These are phyloP conservation scores for Tauraco erythrolophus DNA, from an alignment of 2,113 vertebrate genomes.

Conservation along the genomic window DNA sequence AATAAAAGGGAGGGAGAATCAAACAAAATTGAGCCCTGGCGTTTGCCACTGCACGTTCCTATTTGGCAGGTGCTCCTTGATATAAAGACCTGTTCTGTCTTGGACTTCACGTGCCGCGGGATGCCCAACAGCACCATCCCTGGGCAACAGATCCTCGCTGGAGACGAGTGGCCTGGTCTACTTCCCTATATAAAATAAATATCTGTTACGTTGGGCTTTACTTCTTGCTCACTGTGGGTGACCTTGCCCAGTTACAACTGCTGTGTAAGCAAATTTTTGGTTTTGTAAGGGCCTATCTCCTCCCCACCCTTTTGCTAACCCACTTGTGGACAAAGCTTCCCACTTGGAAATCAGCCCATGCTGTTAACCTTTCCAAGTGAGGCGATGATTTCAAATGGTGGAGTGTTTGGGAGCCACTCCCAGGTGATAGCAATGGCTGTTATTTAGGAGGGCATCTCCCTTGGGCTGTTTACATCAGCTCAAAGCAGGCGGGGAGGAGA, in stretches of 20 bases:
- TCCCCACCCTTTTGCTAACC: constrained; percentile 38
- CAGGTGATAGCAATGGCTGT: neutral
- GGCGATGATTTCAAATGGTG: neutral
- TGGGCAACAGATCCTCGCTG: neutral
- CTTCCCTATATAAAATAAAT: neutral
- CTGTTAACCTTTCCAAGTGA: constrained; percentile 18
- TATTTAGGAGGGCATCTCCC: neutral
- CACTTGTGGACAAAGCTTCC: constrained; percentile 42
- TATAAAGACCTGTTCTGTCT: neutral
- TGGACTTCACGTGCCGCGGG: neutral
- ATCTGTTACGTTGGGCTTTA: neutral
- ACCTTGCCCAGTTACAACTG: constrained; percentile 11
- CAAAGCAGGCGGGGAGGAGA: neutral
- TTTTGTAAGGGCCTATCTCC: neutral
- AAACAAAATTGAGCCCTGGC: neutral
- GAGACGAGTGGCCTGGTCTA: neutral
- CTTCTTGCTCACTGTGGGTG: neutral
- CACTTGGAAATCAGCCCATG: constrained; percentile 23
- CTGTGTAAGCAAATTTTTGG: constrained; percentile 33
- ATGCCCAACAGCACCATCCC: neutral
- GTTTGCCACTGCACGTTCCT: neutral
- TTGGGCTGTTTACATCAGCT: neutral
- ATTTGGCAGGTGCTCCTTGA: neutral
- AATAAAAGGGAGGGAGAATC: neutral
- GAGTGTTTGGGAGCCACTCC: neutral